Evolutionary conservation across 2,113 vertebrate species (phyloP).

Genomic region (Cinclus mexicanus): DNA sequence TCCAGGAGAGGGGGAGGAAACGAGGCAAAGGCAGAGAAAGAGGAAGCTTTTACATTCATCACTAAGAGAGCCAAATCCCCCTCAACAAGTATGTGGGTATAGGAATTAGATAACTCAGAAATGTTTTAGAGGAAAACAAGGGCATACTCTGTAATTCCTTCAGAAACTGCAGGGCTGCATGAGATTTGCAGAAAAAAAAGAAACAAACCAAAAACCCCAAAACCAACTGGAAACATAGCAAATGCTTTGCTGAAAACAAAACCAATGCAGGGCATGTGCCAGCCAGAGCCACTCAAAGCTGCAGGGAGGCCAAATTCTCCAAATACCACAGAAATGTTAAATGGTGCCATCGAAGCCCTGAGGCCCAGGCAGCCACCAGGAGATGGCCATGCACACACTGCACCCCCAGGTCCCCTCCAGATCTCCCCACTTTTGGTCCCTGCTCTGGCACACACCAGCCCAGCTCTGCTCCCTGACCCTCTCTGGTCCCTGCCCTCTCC

Average conservation of each 20-base stretch:
- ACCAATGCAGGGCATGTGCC: fast-evolving
- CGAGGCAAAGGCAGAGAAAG: background rate
- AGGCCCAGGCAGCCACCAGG: background rate
- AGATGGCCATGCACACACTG: background rate
- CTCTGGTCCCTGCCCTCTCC: background rate
- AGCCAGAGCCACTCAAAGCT: background rate
- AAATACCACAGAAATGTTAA: background rate
- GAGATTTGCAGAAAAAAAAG: background rate
- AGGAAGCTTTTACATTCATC: background rate
- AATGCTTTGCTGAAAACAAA: background rate
- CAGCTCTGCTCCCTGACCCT: background rate
- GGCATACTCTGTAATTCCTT: background rate
- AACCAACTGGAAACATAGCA: background rate
- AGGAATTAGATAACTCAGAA: background rate
- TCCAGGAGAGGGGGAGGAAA: background rate
- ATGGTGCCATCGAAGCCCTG: fast-evolving
- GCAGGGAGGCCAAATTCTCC: background rate
- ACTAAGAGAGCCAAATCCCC: background rate
- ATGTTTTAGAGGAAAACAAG: background rate
- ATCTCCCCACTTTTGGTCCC: background rate
- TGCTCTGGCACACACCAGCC: fast-evolving
- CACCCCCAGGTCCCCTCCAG: background rate
- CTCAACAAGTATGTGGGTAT: background rate
- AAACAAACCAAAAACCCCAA: too few species aligned
- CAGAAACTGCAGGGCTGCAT: background rate